Conservation (phyloP, 2,797 vertebrate species). For the Cercopithecus hamlyni region DNA sequence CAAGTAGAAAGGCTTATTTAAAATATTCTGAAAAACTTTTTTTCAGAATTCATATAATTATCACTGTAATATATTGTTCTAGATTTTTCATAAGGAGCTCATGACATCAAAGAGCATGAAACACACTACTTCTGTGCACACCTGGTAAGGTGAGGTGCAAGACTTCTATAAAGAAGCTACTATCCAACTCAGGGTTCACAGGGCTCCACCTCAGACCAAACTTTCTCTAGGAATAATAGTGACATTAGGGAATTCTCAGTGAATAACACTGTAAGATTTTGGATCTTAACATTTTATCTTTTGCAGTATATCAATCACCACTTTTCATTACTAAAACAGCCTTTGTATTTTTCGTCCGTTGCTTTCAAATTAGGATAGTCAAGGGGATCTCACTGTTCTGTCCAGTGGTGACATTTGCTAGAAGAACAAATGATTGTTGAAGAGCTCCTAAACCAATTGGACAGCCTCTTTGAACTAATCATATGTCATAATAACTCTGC, state of each 20-base stretch:
- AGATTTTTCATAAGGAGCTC: not conserved
- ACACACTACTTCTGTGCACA: not conserved
- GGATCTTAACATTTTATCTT: not conserved
- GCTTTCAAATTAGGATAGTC: not conserved
- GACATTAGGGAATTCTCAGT: not conserved
- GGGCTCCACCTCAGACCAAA: not conserved
- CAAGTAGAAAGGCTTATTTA: not conserved
- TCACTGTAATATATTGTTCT: not conserved
- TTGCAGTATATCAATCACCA: not conserved
- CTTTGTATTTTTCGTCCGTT: not conserved
- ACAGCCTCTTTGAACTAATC: not conserved
- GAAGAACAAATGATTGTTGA: not conserved
- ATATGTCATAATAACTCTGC: not conserved
- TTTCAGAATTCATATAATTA: not conserved
- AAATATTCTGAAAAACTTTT: not conserved
- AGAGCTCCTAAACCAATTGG: not conserved
- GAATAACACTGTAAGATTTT: not conserved
- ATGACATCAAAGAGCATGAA: not conserved
- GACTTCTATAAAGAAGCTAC: not conserved
- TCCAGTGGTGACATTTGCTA: not conserved
- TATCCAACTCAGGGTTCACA: not conserved
- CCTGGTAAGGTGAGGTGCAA: not conserved
- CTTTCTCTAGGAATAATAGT: not conserved
- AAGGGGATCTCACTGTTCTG: not conserved
- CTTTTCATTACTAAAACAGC: not conserved